Percentiles rank a stretch among this genome's conserved stretches.
Conservation (phyloP, 2,888 invertebrate species). For the Dasypolia templi region DNA sequence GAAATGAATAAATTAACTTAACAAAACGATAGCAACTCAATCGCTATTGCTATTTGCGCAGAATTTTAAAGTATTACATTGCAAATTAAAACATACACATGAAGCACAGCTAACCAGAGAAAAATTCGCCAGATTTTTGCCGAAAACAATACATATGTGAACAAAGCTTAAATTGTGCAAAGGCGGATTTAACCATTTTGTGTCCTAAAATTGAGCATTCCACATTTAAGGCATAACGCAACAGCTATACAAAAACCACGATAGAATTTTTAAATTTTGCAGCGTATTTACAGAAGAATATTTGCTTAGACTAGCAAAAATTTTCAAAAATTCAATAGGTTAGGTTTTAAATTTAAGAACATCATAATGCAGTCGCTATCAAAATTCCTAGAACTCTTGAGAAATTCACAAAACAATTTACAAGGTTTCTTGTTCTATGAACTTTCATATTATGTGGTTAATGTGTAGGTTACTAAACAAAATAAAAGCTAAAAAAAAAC, state of each 20-base stretch:
- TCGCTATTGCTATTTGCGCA: constrained; percentile 18
- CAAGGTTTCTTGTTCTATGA: background rate
- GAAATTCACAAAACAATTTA: background rate
- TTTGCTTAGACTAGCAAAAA: background rate
- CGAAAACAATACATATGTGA: background rate
- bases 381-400: background rate
- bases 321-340: too few relatives aligned
- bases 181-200: background rate
- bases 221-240: constrained; percentile 1
- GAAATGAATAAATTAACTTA: too few relatives aligned
- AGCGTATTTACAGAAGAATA: background rate
- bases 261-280: background rate
- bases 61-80: background rate
- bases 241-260: constrained; percentile 8
- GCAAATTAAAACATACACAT: constrained; percentile 12
- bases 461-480: background rate
- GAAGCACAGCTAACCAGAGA: constrained; percentile 3
- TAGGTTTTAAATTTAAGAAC: background rate
- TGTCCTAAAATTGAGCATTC: background rate
- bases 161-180: constrained; percentile 1
- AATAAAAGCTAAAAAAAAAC: background rate
- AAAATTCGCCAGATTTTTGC: constrained; percentile 4
- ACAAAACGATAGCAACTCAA: background rate
- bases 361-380: background rate
- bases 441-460: background rate